A percentile compares a stretch with the other conserved stretches of the same genome.
These are phyloP conservation scores for Campoletis raptor DNA, from an alignment of 2,888 invertebrate species.

Conservation along the genomic window DNA sequence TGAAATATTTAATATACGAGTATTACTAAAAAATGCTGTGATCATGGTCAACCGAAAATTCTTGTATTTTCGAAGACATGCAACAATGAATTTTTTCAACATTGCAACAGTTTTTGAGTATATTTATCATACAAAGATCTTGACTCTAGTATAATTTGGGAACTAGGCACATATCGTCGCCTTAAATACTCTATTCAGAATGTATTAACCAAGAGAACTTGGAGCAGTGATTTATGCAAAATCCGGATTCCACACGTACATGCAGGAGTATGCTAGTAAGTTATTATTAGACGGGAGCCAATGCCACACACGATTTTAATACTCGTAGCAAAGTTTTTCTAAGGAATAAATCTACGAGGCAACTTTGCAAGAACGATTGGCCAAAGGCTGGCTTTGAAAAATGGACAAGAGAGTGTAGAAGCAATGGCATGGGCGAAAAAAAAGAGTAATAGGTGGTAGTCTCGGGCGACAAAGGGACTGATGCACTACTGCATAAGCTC, in stretches of 20 bases:
- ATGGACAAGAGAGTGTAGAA: slow-evolving; percentile 34
- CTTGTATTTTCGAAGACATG: neutral
- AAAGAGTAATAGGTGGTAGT: slow-evolving; percentile 37
- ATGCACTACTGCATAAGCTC: slow-evolving; percentile 46
- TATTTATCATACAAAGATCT: too few relatives aligned
- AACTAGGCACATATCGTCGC: neutral
- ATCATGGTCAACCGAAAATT: neutral
- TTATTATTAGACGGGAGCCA: slow-evolving; percentile 47
- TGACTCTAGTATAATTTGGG: too few relatives aligned
- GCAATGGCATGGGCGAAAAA: slow-evolving; percentile 30
- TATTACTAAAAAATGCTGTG: neutral
- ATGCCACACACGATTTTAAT: slow-evolving; percentile 49
- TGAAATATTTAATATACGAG: neutral
- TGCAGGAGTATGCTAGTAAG: slow-evolving; percentile 4
- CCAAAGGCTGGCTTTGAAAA: slow-evolving; percentile 47
- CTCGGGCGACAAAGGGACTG: slow-evolving; percentile 60
- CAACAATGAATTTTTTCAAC: too few relatives aligned
- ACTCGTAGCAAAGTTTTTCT: slow-evolving; percentile 9
- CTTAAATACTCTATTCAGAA: neutral
- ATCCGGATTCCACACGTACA: neutral
- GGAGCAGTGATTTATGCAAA: neutral
- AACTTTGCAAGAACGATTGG: slow-evolving; percentile 47
- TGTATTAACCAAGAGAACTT: neutral
- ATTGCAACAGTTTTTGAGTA: too few relatives aligned
- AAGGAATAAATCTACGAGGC: slow-evolving; percentile 31